phyloP scores from a whole-genome alignment of 1,140 invertebrate species.

The Palaemon carinicauda region DNA sequence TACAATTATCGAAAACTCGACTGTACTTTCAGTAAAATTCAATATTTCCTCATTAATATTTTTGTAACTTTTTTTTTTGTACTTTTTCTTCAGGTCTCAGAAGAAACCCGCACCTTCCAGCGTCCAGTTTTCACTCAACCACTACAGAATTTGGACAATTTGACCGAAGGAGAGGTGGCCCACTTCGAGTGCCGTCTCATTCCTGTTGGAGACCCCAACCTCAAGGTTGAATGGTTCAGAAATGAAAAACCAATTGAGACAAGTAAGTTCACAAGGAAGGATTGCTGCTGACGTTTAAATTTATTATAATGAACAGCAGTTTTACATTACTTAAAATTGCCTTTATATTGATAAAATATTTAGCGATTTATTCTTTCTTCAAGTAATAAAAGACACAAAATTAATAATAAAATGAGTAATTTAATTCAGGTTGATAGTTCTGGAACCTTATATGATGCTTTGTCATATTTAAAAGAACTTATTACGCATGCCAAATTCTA shows the following conservation, averaged over 20 bases:
- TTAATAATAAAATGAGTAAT: no score
- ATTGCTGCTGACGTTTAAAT: background rate
- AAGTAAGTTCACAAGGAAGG: slow-evolving; percentile 69
- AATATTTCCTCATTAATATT: no score
- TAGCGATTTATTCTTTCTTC: no score
- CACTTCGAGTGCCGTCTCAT: slow-evolving; percentile 97
- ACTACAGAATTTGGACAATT: slow-evolving; percentile 86
- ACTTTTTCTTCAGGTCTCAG: slow-evolving; percentile 64
- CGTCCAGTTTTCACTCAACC: slow-evolving; percentile 95
- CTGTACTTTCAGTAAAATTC: no score
- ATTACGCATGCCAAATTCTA: no score
- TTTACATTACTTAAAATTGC: background rate
- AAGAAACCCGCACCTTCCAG: slow-evolving; percentile 79
- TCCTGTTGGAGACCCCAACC: slow-evolving; percentile 96
- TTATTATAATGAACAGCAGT: background rate
- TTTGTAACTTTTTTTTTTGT: no score
- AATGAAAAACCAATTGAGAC: slow-evolving; percentile 93
- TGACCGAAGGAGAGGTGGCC: slow-evolving; percentile 90
- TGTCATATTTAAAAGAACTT: no score
- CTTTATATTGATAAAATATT: no score
- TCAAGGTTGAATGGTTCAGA: slow-evolving; percentile 98
- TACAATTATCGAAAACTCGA: no score
- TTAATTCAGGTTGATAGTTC: no score
- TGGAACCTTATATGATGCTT: no score
- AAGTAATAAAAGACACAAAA: no score